phyloP scores from a whole-genome alignment of 1,140 invertebrate species.

The Heliconius hewitsoni region DNA sequence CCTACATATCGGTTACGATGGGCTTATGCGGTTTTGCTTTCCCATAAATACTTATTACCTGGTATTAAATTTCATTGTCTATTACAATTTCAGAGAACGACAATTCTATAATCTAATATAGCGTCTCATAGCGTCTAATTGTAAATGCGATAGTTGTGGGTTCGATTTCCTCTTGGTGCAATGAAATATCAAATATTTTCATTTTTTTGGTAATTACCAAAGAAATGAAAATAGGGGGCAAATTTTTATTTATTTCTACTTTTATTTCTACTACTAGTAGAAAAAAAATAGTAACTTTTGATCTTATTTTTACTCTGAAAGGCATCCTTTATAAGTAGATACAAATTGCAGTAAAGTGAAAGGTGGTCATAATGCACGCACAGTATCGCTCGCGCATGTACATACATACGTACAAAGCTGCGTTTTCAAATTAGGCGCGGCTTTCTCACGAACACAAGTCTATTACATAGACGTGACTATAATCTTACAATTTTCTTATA shows the following conservation, averaged over 20 bases:
- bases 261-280: no score
- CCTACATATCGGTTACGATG: constrained; percentile 4
- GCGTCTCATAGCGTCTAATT: background rate
- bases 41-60: constrained; percentile 5
- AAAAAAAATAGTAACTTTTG: no score
- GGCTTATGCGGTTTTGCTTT: background rate
- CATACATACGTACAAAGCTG: background rate
- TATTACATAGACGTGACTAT: constrained; percentile 16
- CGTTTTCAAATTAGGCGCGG: constrained; percentile 17
- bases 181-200: no score
- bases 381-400: background rate
- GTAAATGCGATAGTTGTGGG: no score
- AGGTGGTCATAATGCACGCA: constrained; percentile 16
- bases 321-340: background rate
- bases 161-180: no score
- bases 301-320: background rate
- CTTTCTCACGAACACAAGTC: constrained; percentile 18
- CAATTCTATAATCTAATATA: background rate
- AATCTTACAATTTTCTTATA: background rate
- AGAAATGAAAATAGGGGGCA: no score
- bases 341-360: constrained; percentile 22
- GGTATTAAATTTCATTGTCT: background rate
- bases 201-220: no score
- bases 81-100: background rate
- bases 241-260: no score